Percentiles rank a stretch among this genome's conserved stretches.
These are phyloP conservation scores for Acrocephalus arundinaceus DNA, from an alignment of 2,113 vertebrate genomes.

Conservation along the genomic window DNA sequence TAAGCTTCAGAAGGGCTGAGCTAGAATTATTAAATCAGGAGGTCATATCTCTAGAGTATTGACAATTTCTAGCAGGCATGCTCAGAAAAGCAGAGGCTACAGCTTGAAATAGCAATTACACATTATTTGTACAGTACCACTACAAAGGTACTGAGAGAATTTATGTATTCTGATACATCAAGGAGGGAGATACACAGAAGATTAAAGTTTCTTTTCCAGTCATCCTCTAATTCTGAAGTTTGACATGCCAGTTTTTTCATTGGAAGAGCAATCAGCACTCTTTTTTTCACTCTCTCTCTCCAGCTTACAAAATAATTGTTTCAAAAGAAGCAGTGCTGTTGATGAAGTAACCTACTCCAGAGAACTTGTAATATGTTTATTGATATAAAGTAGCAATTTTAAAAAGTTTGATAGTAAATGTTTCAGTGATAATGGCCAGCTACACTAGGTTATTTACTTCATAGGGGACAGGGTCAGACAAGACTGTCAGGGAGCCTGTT, in stretches of 20 bases:
- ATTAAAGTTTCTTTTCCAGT: not conserved
- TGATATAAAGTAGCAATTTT: not conserved
- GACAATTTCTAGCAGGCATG: not conserved
- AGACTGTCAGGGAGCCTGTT: not conserved
- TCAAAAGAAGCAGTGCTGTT: not conserved
- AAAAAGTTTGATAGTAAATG: not conserved
- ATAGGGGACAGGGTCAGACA: not conserved
- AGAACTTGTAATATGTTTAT: not conserved
- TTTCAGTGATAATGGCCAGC: not conserved
- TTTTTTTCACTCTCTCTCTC: not conserved
- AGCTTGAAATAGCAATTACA: not conserved
- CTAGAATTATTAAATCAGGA: not conserved
- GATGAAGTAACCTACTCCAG: not conserved
- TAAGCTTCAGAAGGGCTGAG: not conserved
- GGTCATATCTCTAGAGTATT: not conserved
- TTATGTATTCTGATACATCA: not conserved
- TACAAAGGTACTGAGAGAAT: not conserved
- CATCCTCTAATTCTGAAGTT: not conserved
- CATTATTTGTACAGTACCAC: not conserved
- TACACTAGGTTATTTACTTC: not conserved
- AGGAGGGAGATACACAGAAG: accelerated
- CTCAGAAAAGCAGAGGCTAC: not conserved
- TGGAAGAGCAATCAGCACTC: not conserved
- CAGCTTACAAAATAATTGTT: not conserved
- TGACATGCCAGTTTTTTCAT: not conserved